Evolutionary conservation across 1,140 invertebrate species (phyloP).

Genomic region (Brachionus sp.): DNA sequence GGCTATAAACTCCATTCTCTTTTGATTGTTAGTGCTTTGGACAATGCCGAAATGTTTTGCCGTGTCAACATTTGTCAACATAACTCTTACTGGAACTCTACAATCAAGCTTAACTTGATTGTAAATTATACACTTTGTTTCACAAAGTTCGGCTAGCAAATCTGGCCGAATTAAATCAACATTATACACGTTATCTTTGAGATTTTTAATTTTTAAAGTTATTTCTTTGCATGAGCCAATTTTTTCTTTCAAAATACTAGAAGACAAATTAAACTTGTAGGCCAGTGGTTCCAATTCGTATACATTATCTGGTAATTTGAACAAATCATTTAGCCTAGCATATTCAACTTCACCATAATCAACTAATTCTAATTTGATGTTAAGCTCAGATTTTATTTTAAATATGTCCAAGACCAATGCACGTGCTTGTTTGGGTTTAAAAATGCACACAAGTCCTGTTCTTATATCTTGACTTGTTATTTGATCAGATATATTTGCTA

Average conservation of each 20-base stretch:
- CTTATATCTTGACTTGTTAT: background rate
- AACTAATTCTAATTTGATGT: background rate
- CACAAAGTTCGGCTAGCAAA: background rate
- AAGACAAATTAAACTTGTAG: background rate
- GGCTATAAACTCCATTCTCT: conserved; percentile 1
- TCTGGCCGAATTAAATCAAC: background rate
- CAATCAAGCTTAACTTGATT: background rate
- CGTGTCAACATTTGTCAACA: background rate
- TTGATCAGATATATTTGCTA: too few relatives aligned
- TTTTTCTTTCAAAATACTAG: background rate
- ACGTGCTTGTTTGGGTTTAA: background rate
- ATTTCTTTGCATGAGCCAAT: background rate
- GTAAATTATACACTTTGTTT: background rate
- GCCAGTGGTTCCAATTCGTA: background rate
- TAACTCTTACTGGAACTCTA: background rate
- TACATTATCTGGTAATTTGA: background rate
- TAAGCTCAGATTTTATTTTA: conserved; percentile 11
- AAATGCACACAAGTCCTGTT: background rate
- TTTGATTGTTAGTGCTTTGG: background rate
- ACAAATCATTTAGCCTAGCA: background rate
- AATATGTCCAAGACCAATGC: background rate
- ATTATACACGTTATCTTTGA: background rate
- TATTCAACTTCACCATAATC: background rate
- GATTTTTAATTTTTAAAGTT: background rate
- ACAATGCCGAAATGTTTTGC: conserved; percentile 41